Conservation (phyloP, 1,140 invertebrate genomes). For the Stratiolaelaps scimitus region DNA sequence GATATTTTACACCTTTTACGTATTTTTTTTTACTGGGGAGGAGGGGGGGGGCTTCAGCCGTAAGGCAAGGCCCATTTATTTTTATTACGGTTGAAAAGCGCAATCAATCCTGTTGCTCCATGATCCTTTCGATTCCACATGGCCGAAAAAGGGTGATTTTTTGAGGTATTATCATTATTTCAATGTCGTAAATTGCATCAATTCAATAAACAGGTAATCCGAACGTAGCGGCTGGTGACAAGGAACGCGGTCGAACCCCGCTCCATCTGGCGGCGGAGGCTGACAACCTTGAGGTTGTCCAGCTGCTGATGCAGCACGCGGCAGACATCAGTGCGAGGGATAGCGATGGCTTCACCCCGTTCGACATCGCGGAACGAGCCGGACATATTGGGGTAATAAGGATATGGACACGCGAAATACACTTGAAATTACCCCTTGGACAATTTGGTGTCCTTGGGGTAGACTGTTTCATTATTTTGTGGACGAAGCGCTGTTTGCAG, state of each 20-base stretch:
- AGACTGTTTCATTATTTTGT: no score
- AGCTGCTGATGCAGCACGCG: slow-evolving; percentile 53
- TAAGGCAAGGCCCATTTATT: no score
- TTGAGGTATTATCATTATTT: background rate
- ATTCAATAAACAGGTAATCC: slow-evolving; percentile 48
- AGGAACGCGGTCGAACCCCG: slow-evolving; percentile 56
- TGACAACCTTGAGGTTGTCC: slow-evolving; percentile 58
- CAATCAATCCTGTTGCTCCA: no score
- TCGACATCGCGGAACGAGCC: slow-evolving; percentile 60
- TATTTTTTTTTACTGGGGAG: no score
- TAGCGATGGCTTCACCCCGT: slow-evolving; percentile 53
- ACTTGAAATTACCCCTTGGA: no score
- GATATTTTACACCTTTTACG: no score
- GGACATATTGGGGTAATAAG: slow-evolving; percentile 46
- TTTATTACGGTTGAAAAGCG: no score
- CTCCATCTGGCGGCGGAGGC: slow-evolving; percentile 67
- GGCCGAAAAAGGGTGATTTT: no score
- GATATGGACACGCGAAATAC: slow-evolving; percentile 55
- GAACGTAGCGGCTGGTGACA: slow-evolving; percentile 53
- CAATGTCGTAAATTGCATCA: slow-evolving; percentile 29
- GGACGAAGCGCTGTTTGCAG: no score
- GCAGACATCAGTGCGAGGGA: slow-evolving; percentile 54
- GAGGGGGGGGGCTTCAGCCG: no score
- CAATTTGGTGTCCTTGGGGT: no score
- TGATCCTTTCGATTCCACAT: slow-evolving; percentile 22